Base-by-base conservation (phyloP, 2,888 invertebrate genomes). In the Limnephilus marmoratus region DNA sequence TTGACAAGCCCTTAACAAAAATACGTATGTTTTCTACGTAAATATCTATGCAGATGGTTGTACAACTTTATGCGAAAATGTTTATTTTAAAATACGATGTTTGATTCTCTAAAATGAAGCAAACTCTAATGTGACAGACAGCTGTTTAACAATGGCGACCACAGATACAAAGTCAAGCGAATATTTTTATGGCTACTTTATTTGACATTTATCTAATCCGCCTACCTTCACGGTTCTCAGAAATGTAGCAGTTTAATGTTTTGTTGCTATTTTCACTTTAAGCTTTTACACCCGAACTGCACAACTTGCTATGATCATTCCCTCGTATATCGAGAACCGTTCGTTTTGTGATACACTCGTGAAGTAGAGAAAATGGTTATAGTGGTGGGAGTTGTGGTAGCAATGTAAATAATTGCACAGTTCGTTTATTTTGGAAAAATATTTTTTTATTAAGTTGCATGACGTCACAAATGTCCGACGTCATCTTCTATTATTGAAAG, bases 381-480 rank as follows among this genome's bases (percentile, higher is more conserved):
- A 18, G 3, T 18, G 15, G 18, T 53, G 24, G 53, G 53, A 68
- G 18, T 68, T 68, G 53, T 68, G 53, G 53, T 68, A 68, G 18
- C 53, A 12, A 15, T 82, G 82, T 29, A 82, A 18, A 37, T 37
- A 83, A 83, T 83, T 83, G 37, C 49, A 49, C 29, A 86, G 4
- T 53, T 49, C 29, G 86, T 49, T 29, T 86, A 49, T 90, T 90
- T n/a, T 29, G 90, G 41, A 45, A n/a, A 92, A 87, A 41, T 82
- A 34, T 90, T 37, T 80, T 80, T 88, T 88, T 88, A 15, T 88
- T 68, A 80, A 15, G 88, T 88, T 88, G 53, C 68, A 89, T 92
- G 92, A 92, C 93, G 92, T 92, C 93, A 91, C 92, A 81, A 41
- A 37, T 81, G 85, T 90, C 90, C 93, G 93, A 93, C 93, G 93